Evolutionary conservation across 2,888 invertebrate species (phyloP).

Genomic region (Hybos culiciformis): DNA sequence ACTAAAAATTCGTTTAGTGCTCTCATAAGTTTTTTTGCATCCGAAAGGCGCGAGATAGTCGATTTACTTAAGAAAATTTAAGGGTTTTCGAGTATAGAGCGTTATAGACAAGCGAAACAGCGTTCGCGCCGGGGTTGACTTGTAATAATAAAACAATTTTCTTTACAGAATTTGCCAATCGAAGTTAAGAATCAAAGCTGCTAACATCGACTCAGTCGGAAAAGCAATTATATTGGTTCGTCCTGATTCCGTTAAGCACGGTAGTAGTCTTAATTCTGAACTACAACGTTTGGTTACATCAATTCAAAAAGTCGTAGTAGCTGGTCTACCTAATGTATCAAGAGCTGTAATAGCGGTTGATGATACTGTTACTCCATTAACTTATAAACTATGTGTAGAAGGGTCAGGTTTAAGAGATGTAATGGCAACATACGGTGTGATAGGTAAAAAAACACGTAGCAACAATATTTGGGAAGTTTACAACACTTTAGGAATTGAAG

Average conservation of each 20-base stretch:
- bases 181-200: constrained; percentile 56
- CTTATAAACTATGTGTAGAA: constrained; percentile 86
- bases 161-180: constrained; percentile 56
- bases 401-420: constrained; percentile 88
- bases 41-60: too few relatives aligned
- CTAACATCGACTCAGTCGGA: constrained; percentile 51
- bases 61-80: too few relatives aligned
- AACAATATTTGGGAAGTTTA: constrained; percentile 91
- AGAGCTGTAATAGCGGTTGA: constrained; percentile 89
- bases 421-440: constrained; percentile 85
- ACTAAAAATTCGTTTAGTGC: too few relatives aligned
- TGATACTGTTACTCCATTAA: constrained; percentile 48
- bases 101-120: too few relatives aligned
- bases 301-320: constrained; percentile 72
- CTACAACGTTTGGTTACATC: constrained; percentile 61
- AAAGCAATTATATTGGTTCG: constrained; percentile 58
- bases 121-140: too few relatives aligned
- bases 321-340: constrained; percentile 71
- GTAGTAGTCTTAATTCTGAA: constrained; percentile 55
- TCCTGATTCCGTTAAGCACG: constrained; percentile 43
- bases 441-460: constrained; percentile 68
- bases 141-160: too few relatives aligned
- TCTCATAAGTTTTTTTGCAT: too few relatives aligned
- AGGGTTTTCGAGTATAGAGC: too few relatives aligned
- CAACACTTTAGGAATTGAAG: constrained; percentile 90